Evolutionary conservation across 2,797 vertebrate genomes (phyloP), one percentile per base, ranked within the genome.

Genomic region (Syngnathus rostellatus): DNA sequence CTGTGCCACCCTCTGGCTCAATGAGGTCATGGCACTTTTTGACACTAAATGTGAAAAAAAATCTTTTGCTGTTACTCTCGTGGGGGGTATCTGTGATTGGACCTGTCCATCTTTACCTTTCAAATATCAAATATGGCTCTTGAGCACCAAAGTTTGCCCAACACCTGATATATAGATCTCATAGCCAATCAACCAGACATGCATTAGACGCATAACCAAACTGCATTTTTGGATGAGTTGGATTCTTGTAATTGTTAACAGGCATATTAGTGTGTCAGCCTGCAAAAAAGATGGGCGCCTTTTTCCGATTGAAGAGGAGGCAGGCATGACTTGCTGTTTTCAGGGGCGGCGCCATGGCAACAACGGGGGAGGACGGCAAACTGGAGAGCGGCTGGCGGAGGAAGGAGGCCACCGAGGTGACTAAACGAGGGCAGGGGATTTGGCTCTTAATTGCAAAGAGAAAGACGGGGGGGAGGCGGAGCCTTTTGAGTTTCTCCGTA

Each of bases 341-440:
- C 77, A 86, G 84, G 85, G 84, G 77, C 68, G 78, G 86, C 85
- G 74, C 88, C 89, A 89, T 87, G 88, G 89, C 85, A 90, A 89
- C 87, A 83, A 62, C 73, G 69, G 83, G 87, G 87, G 79, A 87
- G 83, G 81, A 83, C 70, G 63, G 84, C 72, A 66, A 85, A 77
- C 67, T 66, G 48, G 74, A 84, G 66, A 70, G 82, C 64, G 77
- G 77, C 19, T 38, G 50, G 48, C 38, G n/a, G 46, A 63, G 62
- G 62, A 63, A 31, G 45, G 41, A 64, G 63, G 50, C 63, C 46
- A n/a, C 48, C 2, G 48, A 55, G 74, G 68, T 8, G 31, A 40
- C 48, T 11, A 53, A 51, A 57, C 31, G 63, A 64, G n/a, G 37
- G 19, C 63, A 39, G 50, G 48, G 17, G 37, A 53, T 54, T 31